Percentiles rank a stretch among this genome's conserved stretches.
Evolutionary conservation across 2,113 vertebrate species (phyloP).

Genomic region (Nothoprocta pentlandii): DNA sequence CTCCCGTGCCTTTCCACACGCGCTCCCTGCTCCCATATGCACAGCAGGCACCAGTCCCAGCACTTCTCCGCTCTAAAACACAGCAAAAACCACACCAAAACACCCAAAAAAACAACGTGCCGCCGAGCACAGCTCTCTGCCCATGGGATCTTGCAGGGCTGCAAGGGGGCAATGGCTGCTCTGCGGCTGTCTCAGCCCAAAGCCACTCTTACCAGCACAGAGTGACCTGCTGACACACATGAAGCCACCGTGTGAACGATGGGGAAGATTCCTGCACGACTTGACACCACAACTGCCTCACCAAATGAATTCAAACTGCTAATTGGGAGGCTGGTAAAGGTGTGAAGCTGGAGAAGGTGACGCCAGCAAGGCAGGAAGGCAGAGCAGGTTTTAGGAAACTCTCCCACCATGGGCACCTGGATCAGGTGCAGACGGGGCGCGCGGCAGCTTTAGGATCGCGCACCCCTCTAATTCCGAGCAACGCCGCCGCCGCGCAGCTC

Average conservation of each 20-base stretch:
- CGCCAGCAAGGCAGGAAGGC: neutral
- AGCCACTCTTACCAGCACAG: neutral
- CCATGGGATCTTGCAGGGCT: neutral
- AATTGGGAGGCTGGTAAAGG: neutral
- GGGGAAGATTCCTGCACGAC: neutral
- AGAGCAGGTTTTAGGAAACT: neutral
- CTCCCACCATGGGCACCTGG: neutral
- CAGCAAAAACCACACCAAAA: too few species aligned
- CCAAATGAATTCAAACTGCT: neutral
- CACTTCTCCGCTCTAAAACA: neutral
- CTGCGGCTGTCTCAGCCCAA: neutral
- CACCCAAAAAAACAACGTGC: neutral
- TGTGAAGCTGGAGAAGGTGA: neutral
- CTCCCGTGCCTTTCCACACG: neutral
- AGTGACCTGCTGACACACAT: constrained; percentile 18
- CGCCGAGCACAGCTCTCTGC: rapidly evolving
- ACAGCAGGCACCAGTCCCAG: too few species aligned
- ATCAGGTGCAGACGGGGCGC: neutral
- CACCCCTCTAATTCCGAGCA: neutral
- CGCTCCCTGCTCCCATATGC: too few species aligned
- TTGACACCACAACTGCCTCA: neutral
- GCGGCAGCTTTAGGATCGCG: neutral
- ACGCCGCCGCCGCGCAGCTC: neutral
- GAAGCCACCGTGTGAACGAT: neutral
- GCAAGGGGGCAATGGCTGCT: neutral